These are phyloP conservation scores for Parazoanthus swiftii DNA, from an alignment of 92 coral and sea anemone species.

Conservation along the genomic window DNA sequence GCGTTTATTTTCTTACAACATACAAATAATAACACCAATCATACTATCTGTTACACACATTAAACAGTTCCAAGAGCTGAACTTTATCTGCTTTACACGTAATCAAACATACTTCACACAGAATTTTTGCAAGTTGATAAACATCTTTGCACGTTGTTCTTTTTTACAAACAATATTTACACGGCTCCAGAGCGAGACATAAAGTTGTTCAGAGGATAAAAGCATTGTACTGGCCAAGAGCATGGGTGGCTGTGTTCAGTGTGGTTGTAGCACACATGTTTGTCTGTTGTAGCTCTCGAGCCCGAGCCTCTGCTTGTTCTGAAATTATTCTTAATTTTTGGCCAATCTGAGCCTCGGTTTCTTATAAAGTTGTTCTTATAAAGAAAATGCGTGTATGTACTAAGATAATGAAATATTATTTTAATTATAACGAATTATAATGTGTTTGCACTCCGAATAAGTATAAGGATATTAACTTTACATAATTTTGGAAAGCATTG, in stretches of 20 bases:
- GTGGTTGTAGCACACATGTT: not conserved
- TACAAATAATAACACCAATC: not conserved
- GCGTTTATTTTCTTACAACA: not conserved
- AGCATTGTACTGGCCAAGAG: not conserved
- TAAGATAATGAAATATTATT: too few species aligned
- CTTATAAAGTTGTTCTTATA: too few species aligned
- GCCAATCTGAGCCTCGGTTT: too few species aligned
- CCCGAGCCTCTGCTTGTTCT: too few species aligned
- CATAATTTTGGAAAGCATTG: too few species aligned
- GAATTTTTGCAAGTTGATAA: not conserved
- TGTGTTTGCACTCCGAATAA: too few species aligned
- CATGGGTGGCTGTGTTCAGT: not conserved
- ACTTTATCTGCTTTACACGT: not conserved
- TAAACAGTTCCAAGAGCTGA: not conserved
- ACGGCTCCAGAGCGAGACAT: not conserved
- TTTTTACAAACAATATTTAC: slow-evolving; percentile 20
- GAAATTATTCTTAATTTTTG: too few species aligned
- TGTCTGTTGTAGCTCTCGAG: too few species aligned
- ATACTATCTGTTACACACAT: not conserved
- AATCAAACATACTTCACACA: not conserved
- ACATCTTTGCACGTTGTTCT: not conserved
- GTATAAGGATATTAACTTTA: too few species aligned
- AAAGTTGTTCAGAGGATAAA: not conserved
- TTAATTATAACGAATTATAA: too few species aligned
- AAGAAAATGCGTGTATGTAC: too few species aligned